Evolutionary conservation across 2,797 vertebrate species (phyloP).

Genomic region (Chrosomus eos): DNA sequence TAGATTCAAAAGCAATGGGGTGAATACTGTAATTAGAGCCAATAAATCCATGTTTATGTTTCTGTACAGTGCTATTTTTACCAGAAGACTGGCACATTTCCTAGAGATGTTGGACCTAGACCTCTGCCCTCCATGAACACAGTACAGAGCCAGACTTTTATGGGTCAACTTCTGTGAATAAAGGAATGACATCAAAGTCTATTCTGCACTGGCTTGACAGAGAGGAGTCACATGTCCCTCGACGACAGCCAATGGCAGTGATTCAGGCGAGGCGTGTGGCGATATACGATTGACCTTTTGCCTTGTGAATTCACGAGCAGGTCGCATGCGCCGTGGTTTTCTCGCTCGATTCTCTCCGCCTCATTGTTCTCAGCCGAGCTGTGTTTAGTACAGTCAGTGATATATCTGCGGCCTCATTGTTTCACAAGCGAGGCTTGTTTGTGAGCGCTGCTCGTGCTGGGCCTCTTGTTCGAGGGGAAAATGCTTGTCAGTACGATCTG

Average conservation of each 20-base stretch:
- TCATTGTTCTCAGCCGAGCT: slow-evolving; percentile 24
- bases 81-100: slow-evolving; percentile 41
- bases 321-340: slow-evolving; percentile 4
- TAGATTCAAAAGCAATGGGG: neutral
- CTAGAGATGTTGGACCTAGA: slow-evolving; percentile 34
- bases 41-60: neutral
- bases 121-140: slow-evolving; percentile 37
- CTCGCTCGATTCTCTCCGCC: neutral
- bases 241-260: slow-evolving; percentile 16
- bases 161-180: slow-evolving; percentile 41
- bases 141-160: slow-evolving; percentile 37
- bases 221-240: slow-evolving; percentile 12
- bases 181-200: slow-evolving; percentile 42
- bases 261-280: slow-evolving; percentile 15
- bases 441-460: slow-evolving; percentile 23
- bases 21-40: neutral
- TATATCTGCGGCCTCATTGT: slow-evolving; percentile 47
- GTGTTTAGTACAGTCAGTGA: slow-evolving; percentile 45
- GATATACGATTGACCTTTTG: slow-evolving; percentile 16
- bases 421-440: slow-evolving; percentile 49
- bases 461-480: slow-evolving; percentile 31
- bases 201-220: slow-evolving; percentile 1
- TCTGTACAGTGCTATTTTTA: slow-evolving; percentile 47
- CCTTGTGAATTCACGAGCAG: slow-evolving; percentile 4
- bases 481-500: slow-evolving; percentile 46